Conservation (phyloP, 2,113 vertebrate species). For the Nesogale talazaci region DNA sequence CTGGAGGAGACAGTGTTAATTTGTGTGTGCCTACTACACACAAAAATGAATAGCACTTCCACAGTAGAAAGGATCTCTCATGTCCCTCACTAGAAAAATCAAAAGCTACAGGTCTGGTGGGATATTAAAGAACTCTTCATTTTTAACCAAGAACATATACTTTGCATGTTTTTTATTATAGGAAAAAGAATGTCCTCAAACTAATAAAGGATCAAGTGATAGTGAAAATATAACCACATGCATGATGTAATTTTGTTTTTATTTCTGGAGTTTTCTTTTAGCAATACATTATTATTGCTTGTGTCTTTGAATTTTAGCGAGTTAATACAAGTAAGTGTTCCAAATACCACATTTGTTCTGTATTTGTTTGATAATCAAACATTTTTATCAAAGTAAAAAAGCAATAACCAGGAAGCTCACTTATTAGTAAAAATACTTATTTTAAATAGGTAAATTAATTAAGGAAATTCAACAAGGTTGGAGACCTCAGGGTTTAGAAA, state of each 20-base stretch:
- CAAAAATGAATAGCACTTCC: not conserved
- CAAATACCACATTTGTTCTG: not conserved
- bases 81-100: too few relatives aligned
- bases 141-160: constrained; percentile 20
- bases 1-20: not conserved
- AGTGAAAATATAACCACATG: constrained; percentile 37
- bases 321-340: constrained; percentile 31
- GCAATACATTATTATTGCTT: not conserved
- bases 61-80: too few relatives aligned
- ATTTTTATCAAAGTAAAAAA: constrained; percentile 2
- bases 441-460: constrained; percentile 15
- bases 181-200: constrained; percentile 9
- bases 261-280: constrained; percentile 45
- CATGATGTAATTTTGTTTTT: constrained; percentile 21
- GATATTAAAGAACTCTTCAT: constrained; percentile 46
- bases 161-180: constrained; percentile 33
- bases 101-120: too few relatives aligned
- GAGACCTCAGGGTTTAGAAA: not conserved
- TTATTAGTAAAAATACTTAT: constrained; percentile 14
- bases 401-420: not conserved
- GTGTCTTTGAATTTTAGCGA: constrained; percentile 47
- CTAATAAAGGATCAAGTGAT: constrained; percentile 62
- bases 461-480: not conserved
- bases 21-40: not conserved
- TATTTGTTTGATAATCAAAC: constrained; percentile 24